Evolutionary conservation across 2,113 vertebrate genomes (phyloP), one percentile per base, ranked within the genome.

Genomic region (Carassius auratus): DNA sequence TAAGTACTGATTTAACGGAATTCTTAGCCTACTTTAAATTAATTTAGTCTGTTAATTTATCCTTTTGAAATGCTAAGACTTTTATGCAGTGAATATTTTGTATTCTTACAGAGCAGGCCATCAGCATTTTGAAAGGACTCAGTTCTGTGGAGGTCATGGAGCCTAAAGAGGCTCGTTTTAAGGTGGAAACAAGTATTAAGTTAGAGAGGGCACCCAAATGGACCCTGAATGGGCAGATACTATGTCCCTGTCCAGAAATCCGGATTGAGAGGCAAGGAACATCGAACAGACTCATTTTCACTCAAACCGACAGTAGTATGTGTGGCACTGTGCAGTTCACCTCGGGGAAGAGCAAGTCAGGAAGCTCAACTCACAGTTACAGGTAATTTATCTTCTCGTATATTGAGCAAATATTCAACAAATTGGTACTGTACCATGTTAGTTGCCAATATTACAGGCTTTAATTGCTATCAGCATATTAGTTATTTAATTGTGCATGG

Each of bases 261-360:
- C 86, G 91, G 45, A 90, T 99, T 19, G 93, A 96, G 85, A 96
- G 96, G 87, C 93, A 97, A 17, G 96, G 95, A 52, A 97, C 95
- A 0, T 69, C 96, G 59, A 96, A 99, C 86, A 94, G 95, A 26
- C 95, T 99, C 68, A 94, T 87, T 0, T 92, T 99, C 73, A 92
- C 91, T 55, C 95, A 94, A 87, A 98, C 98, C 12, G 94, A 92
- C 12, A 92, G 95, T 82, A 95, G 95, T 74, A 99, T 99, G 98
- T 96, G 96, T 0, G 98, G 98, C 12, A 91, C 93, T 0, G 85
- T 99, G 81, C 93, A 97, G 83, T 99, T 99, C 92, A 95, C 94
- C 1, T 96, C 97, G 0, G 98, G 98, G 77, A 99, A 99, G 92
- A 96, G 97, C 10, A 97, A 96, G 86, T 98, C 96, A 77, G 12